Percentiles rank a stretch among this genome's conserved stretches.
phyloP scores from a whole-genome alignment of 1,140 invertebrate genomes.

The Linepithema humile region DNA sequence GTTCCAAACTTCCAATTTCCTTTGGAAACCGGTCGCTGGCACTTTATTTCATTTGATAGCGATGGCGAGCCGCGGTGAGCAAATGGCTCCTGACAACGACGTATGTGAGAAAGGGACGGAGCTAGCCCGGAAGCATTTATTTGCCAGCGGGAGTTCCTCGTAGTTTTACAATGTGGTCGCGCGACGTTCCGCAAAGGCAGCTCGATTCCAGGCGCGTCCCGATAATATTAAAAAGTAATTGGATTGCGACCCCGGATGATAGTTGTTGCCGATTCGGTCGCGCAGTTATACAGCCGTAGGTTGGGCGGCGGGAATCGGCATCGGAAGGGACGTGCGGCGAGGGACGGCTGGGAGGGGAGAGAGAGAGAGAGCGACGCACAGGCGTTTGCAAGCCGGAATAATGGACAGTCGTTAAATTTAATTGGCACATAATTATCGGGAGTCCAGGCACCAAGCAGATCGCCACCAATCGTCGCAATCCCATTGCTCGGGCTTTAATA shows the following conservation, averaged over 20 bases:
- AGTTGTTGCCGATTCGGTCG: conserved; percentile 69
- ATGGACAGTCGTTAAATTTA: conserved; percentile 81
- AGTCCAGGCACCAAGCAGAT: conserved; percentile 61
- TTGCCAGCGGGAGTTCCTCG: conserved; percentile 62
- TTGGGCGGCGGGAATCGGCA: conserved; percentile 46
- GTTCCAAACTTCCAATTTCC: conserved; percentile 59
- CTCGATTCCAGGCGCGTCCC: conserved; percentile 64
- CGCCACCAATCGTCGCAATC: conserved; percentile 71
- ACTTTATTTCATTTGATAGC: conserved; percentile 64
- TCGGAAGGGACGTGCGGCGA: neutral
- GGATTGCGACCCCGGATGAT: conserved; percentile 75
- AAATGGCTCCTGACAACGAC: conserved; percentile 47
- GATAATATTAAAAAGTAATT: conserved; percentile 79
- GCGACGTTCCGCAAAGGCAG: conserved; percentile 66
- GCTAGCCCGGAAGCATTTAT: conserved; percentile 63
- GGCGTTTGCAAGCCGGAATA: conserved; percentile 72
- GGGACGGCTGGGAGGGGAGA: neutral
- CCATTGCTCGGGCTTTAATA: conserved; percentile 72
- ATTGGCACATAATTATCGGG: conserved; percentile 80
- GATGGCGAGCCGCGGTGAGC: conserved; percentile 35
- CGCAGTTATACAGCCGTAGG: neutral
- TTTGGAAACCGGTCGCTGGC: conserved; percentile 51
- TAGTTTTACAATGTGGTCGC: conserved; percentile 61
- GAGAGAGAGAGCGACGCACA: conserved; percentile 25
- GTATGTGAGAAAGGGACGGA: conserved; percentile 54